These are phyloP conservation scores for Scleropages formosus DNA, from an alignment of 2,797 vertebrate species.

Conservation along the genomic window DNA sequence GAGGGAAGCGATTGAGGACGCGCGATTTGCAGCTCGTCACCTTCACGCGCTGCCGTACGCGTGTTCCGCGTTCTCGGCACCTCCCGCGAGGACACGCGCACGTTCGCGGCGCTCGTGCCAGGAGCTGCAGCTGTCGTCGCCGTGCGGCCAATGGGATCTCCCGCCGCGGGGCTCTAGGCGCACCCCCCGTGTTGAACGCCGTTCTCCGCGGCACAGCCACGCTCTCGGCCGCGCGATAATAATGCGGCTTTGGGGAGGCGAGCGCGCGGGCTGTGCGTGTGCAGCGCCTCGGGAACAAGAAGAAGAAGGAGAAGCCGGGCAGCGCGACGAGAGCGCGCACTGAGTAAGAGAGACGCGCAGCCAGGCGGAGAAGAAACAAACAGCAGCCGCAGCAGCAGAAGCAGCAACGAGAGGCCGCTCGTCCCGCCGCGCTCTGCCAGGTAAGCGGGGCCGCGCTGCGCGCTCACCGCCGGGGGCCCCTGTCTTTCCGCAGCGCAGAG, in stretches of 20 bases:
- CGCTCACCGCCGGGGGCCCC: neutral
- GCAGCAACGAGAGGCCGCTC: neutral
- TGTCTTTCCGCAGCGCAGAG: too few relatives aligned
- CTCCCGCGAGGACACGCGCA: neutral
- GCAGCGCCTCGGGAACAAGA: constrained; percentile 47
- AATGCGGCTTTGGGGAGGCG: constrained; percentile 35
- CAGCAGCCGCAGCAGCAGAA: too few relatives aligned
- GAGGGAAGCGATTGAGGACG: constrained; percentile 17
- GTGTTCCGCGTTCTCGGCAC: neutral
- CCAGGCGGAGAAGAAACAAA: too few relatives aligned
- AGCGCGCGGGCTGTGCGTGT: constrained; percentile 36
- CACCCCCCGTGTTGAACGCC: too few relatives aligned
- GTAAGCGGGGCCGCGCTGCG: neutral
- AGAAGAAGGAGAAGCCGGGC: constrained; percentile 38
- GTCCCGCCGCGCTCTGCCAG: constrained; percentile 15
- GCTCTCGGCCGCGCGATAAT: constrained; percentile 13
- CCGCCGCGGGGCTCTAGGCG: too few relatives aligned
- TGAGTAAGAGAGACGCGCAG: constrained; percentile 54
- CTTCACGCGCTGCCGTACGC: neutral
- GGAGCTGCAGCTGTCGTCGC: neutral
- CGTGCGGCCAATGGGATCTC: constrained; percentile 17
- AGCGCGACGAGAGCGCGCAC: constrained; percentile 50
- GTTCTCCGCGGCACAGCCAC: neutral
- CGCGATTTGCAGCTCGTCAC: too few relatives aligned
- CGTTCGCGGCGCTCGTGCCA: neutral